phyloP scores from a whole-genome alignment of 2,888 invertebrate genomes.

The Euplexia lucipara region DNA sequence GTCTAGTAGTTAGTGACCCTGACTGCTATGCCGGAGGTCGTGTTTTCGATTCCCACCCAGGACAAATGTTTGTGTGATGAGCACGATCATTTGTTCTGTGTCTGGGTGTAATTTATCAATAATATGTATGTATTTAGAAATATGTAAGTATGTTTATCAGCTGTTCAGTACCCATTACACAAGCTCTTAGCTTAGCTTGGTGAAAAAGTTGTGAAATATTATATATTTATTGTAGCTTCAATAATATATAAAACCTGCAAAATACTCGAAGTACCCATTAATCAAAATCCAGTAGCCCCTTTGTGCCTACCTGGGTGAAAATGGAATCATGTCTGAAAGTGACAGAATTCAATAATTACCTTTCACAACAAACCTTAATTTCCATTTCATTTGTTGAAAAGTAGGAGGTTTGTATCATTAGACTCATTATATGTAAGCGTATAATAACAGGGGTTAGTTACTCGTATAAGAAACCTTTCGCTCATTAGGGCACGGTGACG shows the following conservation, averaged over 20 bases:
- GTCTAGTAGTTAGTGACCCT: no score
- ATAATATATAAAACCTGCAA: neutral
- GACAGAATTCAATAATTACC: neutral
- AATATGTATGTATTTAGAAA: no score
- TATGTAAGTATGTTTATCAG: no score
- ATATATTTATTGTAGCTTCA: no score
- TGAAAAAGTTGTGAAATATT: no score
- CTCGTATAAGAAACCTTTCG: neutral
- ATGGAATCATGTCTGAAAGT: neutral
- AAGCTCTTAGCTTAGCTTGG: no score
- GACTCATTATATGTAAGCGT: neutral
- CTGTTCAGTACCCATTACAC: no score
- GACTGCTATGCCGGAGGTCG: no score
- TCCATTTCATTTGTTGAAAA: neutral
- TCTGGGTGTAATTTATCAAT: no score
- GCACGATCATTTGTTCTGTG: no score
- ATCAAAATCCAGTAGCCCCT: neutral
- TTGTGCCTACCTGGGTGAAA: neutral
- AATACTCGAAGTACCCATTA: neutral
- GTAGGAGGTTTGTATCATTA: neutral
- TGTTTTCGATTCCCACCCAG: no score
- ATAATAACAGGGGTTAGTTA: neutral
- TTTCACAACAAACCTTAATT: neutral
- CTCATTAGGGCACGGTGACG: constrained; percentile 13
- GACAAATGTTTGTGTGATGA: no score